Percentiles rank a stretch among this genome's conserved stretches.
phyloP scores from a whole-genome alignment of 2,113 vertebrate genomes.

The Alces alces region DNA sequence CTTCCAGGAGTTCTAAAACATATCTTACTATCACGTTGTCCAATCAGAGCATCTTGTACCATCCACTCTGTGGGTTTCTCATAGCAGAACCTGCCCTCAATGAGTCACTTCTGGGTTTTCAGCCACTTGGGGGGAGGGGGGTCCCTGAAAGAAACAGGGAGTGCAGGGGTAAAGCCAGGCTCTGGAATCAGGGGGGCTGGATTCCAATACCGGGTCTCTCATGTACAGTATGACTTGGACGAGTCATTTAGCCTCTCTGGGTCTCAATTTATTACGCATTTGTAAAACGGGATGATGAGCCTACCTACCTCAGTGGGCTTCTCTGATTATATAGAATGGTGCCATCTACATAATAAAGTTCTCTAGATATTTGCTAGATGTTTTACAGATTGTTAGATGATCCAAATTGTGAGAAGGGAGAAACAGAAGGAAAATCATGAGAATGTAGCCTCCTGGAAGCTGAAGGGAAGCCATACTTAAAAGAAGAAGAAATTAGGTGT shows the following conservation, averaged over 20 bases:
- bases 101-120: background rate
- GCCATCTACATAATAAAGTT: background rate
- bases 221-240: background rate
- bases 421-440: background rate
- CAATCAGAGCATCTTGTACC: background rate
- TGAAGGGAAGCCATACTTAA: background rate
- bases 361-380: background rate
- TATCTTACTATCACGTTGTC: background rate
- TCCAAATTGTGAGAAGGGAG: background rate
- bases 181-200: background rate
- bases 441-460: background rate
- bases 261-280: background rate
- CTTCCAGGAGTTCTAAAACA: background rate
- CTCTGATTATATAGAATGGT: background rate
- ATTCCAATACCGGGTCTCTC: background rate
- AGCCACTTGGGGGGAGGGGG: fast-evolving
- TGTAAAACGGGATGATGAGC: background rate
- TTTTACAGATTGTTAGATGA: background rate
- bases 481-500: background rate
- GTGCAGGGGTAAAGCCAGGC: background rate
- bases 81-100: background rate
- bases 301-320: background rate
- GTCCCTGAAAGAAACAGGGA: background rate
- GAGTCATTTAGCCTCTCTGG: background rate
- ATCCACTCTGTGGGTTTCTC: background rate